Evolutionary conservation across 2,888 invertebrate genomes (phyloP).

Genomic region (Drosophila greeni): DNA sequence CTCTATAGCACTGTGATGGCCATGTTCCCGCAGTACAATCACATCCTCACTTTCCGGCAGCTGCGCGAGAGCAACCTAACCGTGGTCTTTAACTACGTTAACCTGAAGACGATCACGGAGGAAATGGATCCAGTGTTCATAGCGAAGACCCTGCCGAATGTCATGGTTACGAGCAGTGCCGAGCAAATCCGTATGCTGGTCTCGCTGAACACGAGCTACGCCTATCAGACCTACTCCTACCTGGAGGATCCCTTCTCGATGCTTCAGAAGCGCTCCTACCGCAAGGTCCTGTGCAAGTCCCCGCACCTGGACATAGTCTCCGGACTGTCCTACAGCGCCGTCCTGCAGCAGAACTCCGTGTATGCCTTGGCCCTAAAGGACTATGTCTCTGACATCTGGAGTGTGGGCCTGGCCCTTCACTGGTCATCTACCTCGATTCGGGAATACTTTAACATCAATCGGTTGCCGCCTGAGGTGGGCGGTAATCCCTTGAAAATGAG

Average conservation of each 20-base stretch:
- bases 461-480: neutral
- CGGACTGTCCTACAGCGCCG: conserved; percentile 4
- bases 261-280: conserved; percentile 19
- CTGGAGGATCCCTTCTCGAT: neutral
- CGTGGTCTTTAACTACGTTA: conserved; percentile 11
- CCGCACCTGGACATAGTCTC: neutral
- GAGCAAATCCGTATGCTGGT: conserved; percentile 14
- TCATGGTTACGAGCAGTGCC: neutral
- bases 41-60: conserved; percentile 37
- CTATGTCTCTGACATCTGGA: neutral
- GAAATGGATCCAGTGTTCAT: conserved; percentile 12
- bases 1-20: conserved; percentile 40
- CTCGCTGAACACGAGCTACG: conserved; percentile 44
- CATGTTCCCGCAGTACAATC: conserved; percentile 20
- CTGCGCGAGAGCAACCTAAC: conserved; percentile 38
- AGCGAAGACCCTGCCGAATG: neutral
- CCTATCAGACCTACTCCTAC: conserved; percentile 18
- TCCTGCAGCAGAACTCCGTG: conserved; percentile 41
- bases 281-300: conserved; percentile 30
- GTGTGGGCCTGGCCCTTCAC: conserved; percentile 7
- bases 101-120: neutral
- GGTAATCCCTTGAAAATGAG: neutral
- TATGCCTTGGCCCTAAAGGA: conserved; percentile 32
- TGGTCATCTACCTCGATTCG: neutral
- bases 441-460: neutral